These are phyloP conservation scores for Anagrus nilaparvatae DNA, from an alignment of 1,140 invertebrate species.

Conservation along the genomic window DNA sequence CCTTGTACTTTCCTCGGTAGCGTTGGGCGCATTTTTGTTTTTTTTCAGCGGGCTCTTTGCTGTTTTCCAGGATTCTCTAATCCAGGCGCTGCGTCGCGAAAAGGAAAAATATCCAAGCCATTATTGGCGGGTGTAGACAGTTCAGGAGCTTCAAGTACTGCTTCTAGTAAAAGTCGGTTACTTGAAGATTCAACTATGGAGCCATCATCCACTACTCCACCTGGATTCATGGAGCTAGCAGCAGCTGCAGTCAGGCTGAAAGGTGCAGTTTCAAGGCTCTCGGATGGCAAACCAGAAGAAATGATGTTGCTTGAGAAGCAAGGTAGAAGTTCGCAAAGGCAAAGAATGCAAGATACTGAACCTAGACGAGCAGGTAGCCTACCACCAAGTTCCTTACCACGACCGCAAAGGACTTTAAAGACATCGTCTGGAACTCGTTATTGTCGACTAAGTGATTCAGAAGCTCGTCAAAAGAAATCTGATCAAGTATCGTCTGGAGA, in stretches of 20 bases:
- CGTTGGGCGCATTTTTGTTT: slow-evolving; percentile 41
- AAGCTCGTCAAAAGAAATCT: slow-evolving; percentile 41
- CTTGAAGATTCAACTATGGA: slow-evolving; percentile 41
- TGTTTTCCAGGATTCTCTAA: slow-evolving; percentile 81
- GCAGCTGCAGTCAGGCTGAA: slow-evolving; percentile 36
- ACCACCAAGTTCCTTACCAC: slow-evolving; percentile 55
- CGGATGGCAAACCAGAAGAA: slow-evolving; percentile 46
- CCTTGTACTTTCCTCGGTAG: background rate
- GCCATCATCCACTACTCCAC: slow-evolving; percentile 19
- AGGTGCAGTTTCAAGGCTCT: slow-evolving; percentile 28
- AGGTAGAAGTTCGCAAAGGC: slow-evolving; percentile 62
- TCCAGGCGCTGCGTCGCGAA: slow-evolving; percentile 68
- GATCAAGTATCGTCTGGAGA: slow-evolving; percentile 26
- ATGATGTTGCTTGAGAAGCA: slow-evolving; percentile 66
- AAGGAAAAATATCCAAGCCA: slow-evolving; percentile 74
- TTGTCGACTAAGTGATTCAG: slow-evolving; percentile 47
- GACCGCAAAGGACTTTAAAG: slow-evolving; percentile 47
- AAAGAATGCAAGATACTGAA: slow-evolving; percentile 48
- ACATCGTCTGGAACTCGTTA: slow-evolving; percentile 44
- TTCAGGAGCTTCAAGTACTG: slow-evolving; percentile 38
- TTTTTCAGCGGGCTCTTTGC: slow-evolving; percentile 69
- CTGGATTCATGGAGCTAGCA: slow-evolving; percentile 33
- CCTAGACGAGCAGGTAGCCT: slow-evolving; percentile 43
- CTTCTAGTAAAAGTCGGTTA: slow-evolving; percentile 44
- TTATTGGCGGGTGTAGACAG: slow-evolving; percentile 62